phyloP scores from a whole-genome alignment of 2,113 vertebrate species.

The Eclectus roratus region DNA sequence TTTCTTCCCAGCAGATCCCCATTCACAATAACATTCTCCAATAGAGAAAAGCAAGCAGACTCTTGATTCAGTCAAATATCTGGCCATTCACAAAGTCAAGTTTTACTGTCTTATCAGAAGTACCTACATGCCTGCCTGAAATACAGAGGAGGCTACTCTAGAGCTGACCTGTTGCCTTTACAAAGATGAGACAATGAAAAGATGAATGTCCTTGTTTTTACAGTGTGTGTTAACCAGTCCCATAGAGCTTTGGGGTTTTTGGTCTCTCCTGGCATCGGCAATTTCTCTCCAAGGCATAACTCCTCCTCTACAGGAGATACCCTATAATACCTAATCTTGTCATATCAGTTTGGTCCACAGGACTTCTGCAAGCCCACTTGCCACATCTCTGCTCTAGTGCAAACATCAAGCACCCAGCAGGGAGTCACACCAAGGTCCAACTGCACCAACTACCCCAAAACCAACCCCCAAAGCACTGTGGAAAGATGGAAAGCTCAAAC shows the following conservation, averaged over 20 bases:
- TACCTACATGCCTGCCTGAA: not conserved
- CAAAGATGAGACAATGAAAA: fast-evolving
- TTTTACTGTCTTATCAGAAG: not conserved
- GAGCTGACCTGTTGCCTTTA: not conserved
- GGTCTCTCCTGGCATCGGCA: not conserved
- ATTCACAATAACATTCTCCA: not conserved
- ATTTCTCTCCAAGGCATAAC: not conserved
- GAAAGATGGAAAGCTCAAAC: not conserved
- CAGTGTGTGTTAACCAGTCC: not conserved
- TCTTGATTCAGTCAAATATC: not conserved
- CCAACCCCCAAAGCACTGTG: not conserved
- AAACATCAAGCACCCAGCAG: not conserved
- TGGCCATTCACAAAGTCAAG: not conserved
- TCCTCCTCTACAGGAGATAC: not conserved
- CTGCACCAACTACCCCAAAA: not conserved
- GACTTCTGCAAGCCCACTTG: not conserved
- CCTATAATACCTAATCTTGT: not conserved
- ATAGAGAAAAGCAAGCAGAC: not conserved
- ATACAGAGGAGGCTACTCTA: fast-evolving
- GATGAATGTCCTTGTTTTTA: not conserved
- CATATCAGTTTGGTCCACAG: fast-evolving
- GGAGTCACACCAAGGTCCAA: fast-evolving
- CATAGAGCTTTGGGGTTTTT: not conserved
- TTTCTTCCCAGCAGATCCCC: not conserved
- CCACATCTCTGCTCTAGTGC: not conserved